Evolutionary conservation across 2,888 invertebrate genomes (phyloP), one percentile per base, ranked within the genome.

Genomic region (Branchipolynoe longqiensis): DNA sequence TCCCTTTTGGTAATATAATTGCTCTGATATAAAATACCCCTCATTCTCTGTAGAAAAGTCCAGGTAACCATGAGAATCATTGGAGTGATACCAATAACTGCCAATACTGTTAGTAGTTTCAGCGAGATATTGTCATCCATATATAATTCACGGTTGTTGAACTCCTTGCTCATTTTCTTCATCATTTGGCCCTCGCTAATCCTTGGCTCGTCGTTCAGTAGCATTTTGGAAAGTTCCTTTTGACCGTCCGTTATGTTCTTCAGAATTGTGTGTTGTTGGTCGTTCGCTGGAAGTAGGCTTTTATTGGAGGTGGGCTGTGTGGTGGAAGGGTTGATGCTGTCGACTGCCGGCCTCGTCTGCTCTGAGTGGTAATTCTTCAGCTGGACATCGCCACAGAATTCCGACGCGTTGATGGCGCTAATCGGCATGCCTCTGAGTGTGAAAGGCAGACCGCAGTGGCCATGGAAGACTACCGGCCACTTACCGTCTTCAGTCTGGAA

Each of bases 11-110:
- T 38, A 38, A 22, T 36, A 38, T 69, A 69, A 33, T 6, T 36
- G 18, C 38, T 69, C 1, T 3, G 22, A 38, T 33, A 69, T 2
- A 69, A 36, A 38, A 38, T 69, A 33, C 69, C 69, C 22, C 69
- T 69, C 69, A 69, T 36, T 22, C 69, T 31, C 8, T 69, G 69
- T 14, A 69, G 36, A 69, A 69, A 69, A 4, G n/a, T 69, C 69
- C 69, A 69, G 36, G 38, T 38, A 6, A 12, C 69, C 14, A 69
- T 8, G n/a, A 69, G 14, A 18, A 69, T 14, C 38, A 69, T 22
- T 69, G 69, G 69, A 33, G 69, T 38, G 14, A 69, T 0, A 38
- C 69, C 33, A 33, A 6, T 38, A 0, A 69, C 18, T 8, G 18
- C 2, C 33, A 69, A 14, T 1, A 69, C 38, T 3, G 36, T 14